Percentiles rank a stretch among this genome's conserved stretches.
These are phyloP conservation scores for Bombus pascuorum DNA, from an alignment of 1,140 invertebrate genomes.

Conservation along the genomic window DNA sequence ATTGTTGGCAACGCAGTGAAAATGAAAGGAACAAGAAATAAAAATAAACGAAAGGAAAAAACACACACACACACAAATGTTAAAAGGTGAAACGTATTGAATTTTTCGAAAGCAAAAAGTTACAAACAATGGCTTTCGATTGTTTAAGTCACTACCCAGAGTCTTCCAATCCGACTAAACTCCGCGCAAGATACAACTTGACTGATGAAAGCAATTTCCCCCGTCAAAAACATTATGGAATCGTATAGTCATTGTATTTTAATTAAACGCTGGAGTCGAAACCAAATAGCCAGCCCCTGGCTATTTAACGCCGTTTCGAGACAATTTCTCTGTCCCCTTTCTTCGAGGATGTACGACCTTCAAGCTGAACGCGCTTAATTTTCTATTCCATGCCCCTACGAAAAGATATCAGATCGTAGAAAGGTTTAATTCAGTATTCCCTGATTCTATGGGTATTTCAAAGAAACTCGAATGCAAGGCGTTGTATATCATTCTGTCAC, in stretches of 20 bases:
- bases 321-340: background rate
- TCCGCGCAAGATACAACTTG: slow-evolving; percentile 58
- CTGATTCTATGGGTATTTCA: background rate
- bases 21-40: background rate
- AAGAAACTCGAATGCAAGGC: too few relatives aligned
- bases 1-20: background rate
- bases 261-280: slow-evolving; percentile 59
- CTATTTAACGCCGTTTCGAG: too few relatives aligned
- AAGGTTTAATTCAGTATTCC: background rate
- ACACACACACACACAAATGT: background rate
- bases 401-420: background rate
- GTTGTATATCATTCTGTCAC: too few relatives aligned
- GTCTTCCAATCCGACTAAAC: slow-evolving; percentile 65
- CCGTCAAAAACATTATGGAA: background rate
- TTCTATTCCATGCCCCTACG: background rate
- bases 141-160: background rate
- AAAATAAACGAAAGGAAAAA: background rate
- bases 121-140: background rate
- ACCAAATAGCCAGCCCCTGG: background rate
- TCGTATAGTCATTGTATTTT: slow-evolving; percentile 72
- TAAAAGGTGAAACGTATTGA: background rate
- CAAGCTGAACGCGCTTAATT: background rate
- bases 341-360: background rate
- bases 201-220: slow-evolving; percentile 69
- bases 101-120: too few relatives aligned